A percentile compares a stretch with the other conserved stretches of the same genome.
These are phyloP conservation scores for Phyllotreta cruciferae DNA, from an alignment of 2,888 invertebrate genomes.

Conservation along the genomic window DNA sequence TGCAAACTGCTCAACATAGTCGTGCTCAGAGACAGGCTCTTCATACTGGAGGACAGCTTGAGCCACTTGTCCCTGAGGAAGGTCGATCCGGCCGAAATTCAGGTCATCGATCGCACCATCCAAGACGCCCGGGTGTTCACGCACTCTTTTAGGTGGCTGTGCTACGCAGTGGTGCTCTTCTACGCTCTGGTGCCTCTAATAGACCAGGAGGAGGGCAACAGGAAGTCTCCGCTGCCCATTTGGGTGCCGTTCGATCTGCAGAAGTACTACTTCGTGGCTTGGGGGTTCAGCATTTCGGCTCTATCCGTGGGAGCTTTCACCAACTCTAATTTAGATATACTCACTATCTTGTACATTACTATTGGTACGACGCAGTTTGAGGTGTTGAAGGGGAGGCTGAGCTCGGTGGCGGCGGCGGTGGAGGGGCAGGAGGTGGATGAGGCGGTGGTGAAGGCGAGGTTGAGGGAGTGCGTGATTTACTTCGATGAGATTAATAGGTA, in stretches of 20 bases:
- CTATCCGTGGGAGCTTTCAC: slow-evolving; percentile 36
- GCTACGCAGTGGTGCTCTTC: slow-evolving; percentile 19
- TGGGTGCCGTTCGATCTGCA: slow-evolving; percentile 40
- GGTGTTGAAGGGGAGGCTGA: slow-evolving; percentile 24
- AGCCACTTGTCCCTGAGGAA: no score
- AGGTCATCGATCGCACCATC: background rate
- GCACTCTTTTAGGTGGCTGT: slow-evolving; percentile 24
- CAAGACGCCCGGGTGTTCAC: slow-evolving; percentile 27
- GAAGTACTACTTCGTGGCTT: slow-evolving; percentile 37
- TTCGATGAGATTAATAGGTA: slow-evolving; percentile 21
- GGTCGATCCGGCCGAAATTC: no score
- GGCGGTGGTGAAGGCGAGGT: background rate
- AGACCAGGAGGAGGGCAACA: slow-evolving; percentile 26
- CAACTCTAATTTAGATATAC: slow-evolving; percentile 38
- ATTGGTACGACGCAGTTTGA: slow-evolving; percentile 32
- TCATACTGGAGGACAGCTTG: background rate
- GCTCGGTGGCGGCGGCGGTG: background rate
- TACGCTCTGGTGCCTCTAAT: slow-evolving; percentile 39
- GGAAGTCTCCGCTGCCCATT: slow-evolving; percentile 38
- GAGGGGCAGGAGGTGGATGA: slow-evolving; percentile 6
- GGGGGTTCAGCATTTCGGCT: slow-evolving; percentile 29
- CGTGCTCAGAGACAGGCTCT: slow-evolving; percentile 18
- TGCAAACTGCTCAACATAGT: slow-evolving; percentile 36
- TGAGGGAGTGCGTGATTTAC: slow-evolving; percentile 27
- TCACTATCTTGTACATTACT: slow-evolving; percentile 35